Percentiles rank a stretch among this genome's conserved stretches.
These are phyloP conservation scores for Portevinia maculata DNA, from an alignment of 2,888 invertebrate genomes.

Conservation along the genomic window DNA sequence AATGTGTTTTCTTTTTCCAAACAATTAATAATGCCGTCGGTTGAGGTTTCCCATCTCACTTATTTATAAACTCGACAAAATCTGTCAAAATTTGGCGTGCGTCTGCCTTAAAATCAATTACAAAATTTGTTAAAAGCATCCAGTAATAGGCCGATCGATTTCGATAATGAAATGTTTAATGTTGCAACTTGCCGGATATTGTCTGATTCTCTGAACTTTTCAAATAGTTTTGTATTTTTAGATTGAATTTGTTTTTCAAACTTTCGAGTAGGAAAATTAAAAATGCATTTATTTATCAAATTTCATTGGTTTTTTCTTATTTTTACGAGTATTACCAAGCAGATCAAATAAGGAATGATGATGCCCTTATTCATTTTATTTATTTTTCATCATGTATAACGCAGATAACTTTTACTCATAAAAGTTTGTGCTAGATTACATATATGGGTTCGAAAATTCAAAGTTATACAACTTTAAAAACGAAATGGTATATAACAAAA, in stretches of 20 bases:
- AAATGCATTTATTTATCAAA: too few relatives aligned
- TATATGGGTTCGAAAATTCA: too few relatives aligned
- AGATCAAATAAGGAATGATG: too few relatives aligned
- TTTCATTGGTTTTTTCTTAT: too few relatives aligned
- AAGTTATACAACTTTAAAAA: too few relatives aligned
- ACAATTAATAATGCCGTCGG: not conserved
- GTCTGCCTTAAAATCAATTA: constrained; percentile 7
- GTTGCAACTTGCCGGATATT: constrained; percentile 23
- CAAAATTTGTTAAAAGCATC: constrained; percentile 40
- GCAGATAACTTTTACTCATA: too few relatives aligned
- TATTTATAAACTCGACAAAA: constrained; percentile 8
- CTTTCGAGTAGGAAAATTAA: too few relatives aligned
- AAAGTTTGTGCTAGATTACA: too few relatives aligned
- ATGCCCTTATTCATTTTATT: too few relatives aligned
- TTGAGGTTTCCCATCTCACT: not conserved
- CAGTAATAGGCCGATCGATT: constrained; percentile 24
- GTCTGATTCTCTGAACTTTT: not conserved
- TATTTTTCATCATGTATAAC: too few relatives aligned
- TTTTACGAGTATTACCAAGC: too few relatives aligned
- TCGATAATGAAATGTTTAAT: constrained; percentile 27
- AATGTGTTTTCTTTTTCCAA: not conserved
- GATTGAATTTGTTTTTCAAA: constrained; percentile 23
- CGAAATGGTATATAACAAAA: too few relatives aligned
- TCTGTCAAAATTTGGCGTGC: constrained; percentile 12
- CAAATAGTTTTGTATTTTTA: constrained; percentile 38